Conservation (phyloP, 2,797 vertebrate genomes). For the Dromococcyx pavoninus region DNA sequence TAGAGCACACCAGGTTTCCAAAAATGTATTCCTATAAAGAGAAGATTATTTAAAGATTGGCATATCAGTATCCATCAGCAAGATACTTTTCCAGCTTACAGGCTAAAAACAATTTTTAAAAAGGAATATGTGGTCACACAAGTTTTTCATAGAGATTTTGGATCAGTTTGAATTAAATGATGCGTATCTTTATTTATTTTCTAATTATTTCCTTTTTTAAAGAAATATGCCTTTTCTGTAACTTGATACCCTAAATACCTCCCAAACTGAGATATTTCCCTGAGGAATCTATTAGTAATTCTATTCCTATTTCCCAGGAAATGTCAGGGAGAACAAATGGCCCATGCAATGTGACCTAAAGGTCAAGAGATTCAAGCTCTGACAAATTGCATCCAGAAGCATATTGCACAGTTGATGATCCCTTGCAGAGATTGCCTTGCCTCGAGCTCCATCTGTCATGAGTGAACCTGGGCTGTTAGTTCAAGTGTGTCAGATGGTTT, state of each 20-base stretch:
- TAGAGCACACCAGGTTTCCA: background rate
- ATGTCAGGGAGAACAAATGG: slow-evolving; percentile 25
- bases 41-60: background rate
- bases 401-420: background rate
- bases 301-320: slow-evolving; percentile 34
- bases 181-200: slow-evolving; percentile 10
- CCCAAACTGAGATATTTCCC: background rate
- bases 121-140: background rate
- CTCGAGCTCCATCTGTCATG: background rate
- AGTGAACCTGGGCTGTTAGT: background rate
- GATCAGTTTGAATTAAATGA: background rate
- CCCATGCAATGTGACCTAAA: background rate
- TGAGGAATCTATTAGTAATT: slow-evolving; percentile 2
- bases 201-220: background rate
- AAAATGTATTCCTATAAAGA: background rate
- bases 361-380: background rate
- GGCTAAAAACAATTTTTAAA: background rate
- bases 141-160: background rate
- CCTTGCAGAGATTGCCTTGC: background rate
- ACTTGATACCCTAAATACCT: background rate
- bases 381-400: slow-evolving; percentile 4
- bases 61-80: background rate
- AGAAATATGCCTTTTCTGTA: background rate
- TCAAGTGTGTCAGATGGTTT: background rate
- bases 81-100: background rate